These are phyloP conservation scores for Megaceryle torquata DNA, from an alignment of 2,113 vertebrate species.

Conservation along the genomic window DNA sequence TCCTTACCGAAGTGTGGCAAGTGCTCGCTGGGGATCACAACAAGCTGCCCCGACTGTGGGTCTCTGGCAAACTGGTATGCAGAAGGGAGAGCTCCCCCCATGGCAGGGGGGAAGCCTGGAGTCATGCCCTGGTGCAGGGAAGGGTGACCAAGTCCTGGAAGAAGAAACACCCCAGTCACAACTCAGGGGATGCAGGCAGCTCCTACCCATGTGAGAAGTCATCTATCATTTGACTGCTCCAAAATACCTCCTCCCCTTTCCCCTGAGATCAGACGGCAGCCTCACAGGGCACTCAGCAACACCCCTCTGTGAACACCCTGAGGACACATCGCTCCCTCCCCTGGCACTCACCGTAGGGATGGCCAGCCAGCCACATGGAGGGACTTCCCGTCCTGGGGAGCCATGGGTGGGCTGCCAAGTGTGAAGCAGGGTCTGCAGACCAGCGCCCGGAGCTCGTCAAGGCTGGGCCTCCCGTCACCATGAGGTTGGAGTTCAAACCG, in stretches of 20 bases:
- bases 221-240: neutral
- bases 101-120: conserved; percentile 84
- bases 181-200: neutral
- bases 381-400: conserved; percentile 87
- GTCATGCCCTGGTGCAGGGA: conserved; percentile 92
- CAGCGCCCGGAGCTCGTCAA: conserved; percentile 85
- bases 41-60: conserved; percentile 92
- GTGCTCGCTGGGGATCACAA: conserved; percentile 94
- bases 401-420: conserved; percentile 91
- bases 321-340: neutral
- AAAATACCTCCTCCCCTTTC: neutral
- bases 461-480: conserved; percentile 90
- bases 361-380: conserved; percentile 88
- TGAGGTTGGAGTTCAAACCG: conserved; percentile 92
- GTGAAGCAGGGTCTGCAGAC: conserved; percentile 85
- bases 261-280: neutral
- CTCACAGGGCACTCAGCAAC: neutral
- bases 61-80: conserved; percentile 95
- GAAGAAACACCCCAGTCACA: neutral
- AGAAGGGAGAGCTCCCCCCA: conserved; percentile 86
- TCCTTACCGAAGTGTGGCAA: conserved; percentile 89
- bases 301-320: neutral
- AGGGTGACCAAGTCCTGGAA: conserved; percentile 85
- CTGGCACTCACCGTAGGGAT: conserved; percentile 60
- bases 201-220: fast-evolving